phyloP scores from a whole-genome alignment of 2,113 vertebrate species.

The Sphyrna mokarran region DNA sequence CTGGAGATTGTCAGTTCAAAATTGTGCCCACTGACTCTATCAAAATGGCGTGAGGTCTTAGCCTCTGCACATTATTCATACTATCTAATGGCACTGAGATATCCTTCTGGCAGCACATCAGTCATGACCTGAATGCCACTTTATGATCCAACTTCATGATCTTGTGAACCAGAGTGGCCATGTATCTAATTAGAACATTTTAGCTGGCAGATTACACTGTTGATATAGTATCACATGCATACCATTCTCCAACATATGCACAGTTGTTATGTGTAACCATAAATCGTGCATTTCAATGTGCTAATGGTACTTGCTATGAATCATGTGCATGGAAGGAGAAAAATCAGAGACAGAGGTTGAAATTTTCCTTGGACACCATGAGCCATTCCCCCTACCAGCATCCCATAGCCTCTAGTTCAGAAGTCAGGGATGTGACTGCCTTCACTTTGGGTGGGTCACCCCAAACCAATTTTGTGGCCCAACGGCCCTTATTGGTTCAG shows the following conservation, averaged over 20 bases:
- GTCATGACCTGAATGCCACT: background rate
- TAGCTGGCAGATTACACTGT: background rate
- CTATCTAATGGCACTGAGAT: background rate
- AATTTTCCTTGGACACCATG: too few species aligned
- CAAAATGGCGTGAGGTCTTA: background rate
- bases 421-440: too few species aligned
- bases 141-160: background rate
- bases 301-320: background rate
- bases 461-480: too few species aligned
- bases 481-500: too few species aligned
- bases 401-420: too few species aligned
- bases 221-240: background rate
- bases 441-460: too few species aligned
- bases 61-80: background rate
- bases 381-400: too few species aligned
- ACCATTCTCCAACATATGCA: background rate
- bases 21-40: background rate
- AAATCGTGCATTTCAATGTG: background rate
- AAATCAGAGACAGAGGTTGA: background rate
- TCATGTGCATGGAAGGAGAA: background rate
- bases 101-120: background rate
- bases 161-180: background rate
- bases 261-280: background rate
- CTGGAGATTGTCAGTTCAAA: background rate
- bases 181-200: background rate